Evolutionary conservation across 1,140 invertebrate species (phyloP).

Genomic region (Hyposmocoma kahamanoa): DNA sequence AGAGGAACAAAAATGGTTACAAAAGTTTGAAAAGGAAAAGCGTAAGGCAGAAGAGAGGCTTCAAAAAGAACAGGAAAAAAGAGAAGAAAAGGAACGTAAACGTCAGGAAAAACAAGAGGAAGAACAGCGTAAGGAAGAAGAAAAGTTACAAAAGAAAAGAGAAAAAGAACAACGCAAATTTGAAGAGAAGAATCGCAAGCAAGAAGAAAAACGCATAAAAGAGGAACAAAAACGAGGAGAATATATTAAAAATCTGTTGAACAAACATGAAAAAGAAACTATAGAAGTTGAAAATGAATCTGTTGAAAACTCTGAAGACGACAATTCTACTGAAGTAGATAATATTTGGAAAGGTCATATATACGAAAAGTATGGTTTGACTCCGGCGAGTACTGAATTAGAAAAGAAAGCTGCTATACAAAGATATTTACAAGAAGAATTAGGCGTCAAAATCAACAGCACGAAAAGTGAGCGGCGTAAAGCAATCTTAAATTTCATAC

Average conservation of each 20-base stretch:
- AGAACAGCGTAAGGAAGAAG: slow-evolving; percentile 23
- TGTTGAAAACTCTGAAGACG: slow-evolving; percentile 33
- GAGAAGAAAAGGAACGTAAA: slow-evolving; percentile 33
- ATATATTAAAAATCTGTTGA: slow-evolving; percentile 22
- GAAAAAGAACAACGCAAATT: slow-evolving; percentile 28
- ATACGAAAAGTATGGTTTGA: slow-evolving; percentile 52
- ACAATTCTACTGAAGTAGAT: slow-evolving; percentile 39
- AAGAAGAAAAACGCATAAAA: slow-evolving; percentile 26
- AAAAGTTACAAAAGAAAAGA: slow-evolving; percentile 21
- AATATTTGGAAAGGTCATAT: slow-evolving; percentile 52
- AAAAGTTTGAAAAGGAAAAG: slow-evolving; percentile 14
- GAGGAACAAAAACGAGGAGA: slow-evolving; percentile 32
- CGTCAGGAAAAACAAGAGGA: slow-evolving; percentile 30
- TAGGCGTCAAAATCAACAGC: slow-evolving; percentile 43
- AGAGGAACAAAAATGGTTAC: slow-evolving; percentile 12
- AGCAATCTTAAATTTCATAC: slow-evolving; percentile 42
- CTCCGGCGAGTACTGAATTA: slow-evolving; percentile 30
- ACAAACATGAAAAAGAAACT: slow-evolving; percentile 9
- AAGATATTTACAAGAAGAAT: slow-evolving; percentile 45
- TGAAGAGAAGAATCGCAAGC: slow-evolving; percentile 24
- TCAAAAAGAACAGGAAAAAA: slow-evolving; percentile 23
- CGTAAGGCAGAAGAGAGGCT: slow-evolving; percentile 19
- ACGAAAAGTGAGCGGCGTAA: slow-evolving; percentile 45
- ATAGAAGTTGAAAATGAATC: slow-evolving; percentile 23
- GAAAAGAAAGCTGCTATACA: slow-evolving; percentile 43